A percentile compares a stretch with the other conserved stretches of the same genome.
Conservation (phyloP, 2,797 vertebrate genomes). For the Takifugu ocellatus region DNA sequence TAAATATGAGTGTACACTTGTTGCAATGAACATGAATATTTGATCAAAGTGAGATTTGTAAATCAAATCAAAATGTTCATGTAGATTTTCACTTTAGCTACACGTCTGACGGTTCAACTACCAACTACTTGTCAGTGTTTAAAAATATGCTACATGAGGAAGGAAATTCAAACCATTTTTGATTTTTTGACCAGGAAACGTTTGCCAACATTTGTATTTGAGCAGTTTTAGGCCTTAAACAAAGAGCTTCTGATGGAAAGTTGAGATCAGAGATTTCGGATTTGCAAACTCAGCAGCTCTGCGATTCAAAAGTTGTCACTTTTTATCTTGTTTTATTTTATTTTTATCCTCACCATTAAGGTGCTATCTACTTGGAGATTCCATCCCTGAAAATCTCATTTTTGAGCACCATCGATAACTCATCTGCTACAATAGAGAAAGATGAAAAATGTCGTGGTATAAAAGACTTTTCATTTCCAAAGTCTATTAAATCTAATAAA, state of each 20-base stretch:
- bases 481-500: slow-evolving; percentile 68
- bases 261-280: slow-evolving; percentile 54
- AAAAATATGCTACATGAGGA: too few species aligned
- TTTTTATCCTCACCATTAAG: slow-evolving; percentile 49
- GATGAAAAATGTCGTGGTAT: slow-evolving; percentile 42
- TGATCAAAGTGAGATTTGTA: slow-evolving; percentile 41
- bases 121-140: too few species aligned
- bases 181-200: background rate
- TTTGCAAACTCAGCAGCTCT: slow-evolving; percentile 60
- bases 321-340: slow-evolving; percentile 46
- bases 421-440: slow-evolving; percentile 45
- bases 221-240: slow-evolving; percentile 39
- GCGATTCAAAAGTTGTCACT: slow-evolving; percentile 54
- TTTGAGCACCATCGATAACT: slow-evolving; percentile 49
- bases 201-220: background rate
- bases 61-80: too few species aligned
- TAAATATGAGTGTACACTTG: slow-evolving; percentile 19
- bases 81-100: too few species aligned
- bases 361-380: slow-evolving; percentile 31
- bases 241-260: slow-evolving; percentile 48
- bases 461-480: slow-evolving; percentile 62
- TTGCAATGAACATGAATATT: slow-evolving; percentile 51
- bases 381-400: slow-evolving; percentile 38
- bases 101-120: too few species aligned
- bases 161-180: too few species aligned